Conservation (phyloP, 2,113 vertebrate genomes). For the Aleadryas rufinucha region DNA sequence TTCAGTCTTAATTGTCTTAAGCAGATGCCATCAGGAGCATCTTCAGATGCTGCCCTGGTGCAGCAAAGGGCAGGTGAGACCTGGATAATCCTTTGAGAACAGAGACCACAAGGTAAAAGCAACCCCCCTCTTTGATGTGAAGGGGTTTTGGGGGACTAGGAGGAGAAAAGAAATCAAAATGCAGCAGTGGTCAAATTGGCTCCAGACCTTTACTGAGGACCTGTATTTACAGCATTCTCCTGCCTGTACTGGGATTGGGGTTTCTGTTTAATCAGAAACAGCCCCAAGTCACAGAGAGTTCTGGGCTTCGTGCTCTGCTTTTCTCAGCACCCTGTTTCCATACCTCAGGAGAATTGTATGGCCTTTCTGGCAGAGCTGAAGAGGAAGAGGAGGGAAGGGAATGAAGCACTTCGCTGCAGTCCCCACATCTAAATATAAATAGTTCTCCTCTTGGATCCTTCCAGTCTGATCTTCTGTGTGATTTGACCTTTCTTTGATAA, state of each 20-base stretch:
- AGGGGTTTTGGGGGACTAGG: neutral
- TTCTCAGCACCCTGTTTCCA: neutral
- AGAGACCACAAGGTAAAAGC: neutral
- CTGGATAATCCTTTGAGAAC: neutral
- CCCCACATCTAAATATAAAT: neutral
- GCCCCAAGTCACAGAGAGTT: neutral
- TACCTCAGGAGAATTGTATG: neutral
- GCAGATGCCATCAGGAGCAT: neutral
- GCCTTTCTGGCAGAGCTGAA: neutral
- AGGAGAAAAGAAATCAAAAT: neutral
- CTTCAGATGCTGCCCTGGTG: neutral
- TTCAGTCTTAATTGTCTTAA: neutral
- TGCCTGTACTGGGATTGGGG: neutral
- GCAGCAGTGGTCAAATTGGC: neutral
- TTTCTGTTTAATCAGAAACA: conserved; percentile 4
- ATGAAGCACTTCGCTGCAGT: neutral
- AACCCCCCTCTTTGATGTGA: neutral
- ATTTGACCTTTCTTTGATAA: conserved; percentile 42
- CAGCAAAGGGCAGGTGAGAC: neutral
- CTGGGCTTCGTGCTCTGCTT: neutral
- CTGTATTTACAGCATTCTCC: neutral
- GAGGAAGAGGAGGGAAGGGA: neutral
- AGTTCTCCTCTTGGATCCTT: neutral
- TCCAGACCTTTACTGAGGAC: neutral
- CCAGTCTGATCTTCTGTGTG: neutral